A percentile compares a stretch with the other conserved stretches of the same genome.
Evolutionary conservation across 2,113 vertebrate genomes (phyloP).

Genomic region (Colaptes auratus): DNA sequence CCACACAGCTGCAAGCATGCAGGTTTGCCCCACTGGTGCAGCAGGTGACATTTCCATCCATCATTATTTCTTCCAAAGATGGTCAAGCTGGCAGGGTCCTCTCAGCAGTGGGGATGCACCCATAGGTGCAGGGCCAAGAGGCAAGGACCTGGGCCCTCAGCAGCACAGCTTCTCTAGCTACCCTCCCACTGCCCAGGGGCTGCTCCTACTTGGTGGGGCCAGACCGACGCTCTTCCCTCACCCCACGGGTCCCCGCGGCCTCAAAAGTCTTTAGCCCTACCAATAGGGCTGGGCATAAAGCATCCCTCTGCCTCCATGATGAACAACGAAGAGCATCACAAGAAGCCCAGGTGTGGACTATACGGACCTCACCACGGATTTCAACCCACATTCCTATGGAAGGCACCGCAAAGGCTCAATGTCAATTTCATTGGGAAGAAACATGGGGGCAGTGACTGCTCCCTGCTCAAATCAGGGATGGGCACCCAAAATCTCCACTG

Average conservation of each 20-base stretch:
- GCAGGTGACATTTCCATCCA: not conserved
- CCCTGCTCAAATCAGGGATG: not conserved
- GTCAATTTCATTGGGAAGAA: fast-evolving
- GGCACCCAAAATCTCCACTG: not conserved
- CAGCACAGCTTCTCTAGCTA: not conserved
- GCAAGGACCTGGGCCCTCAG: fast-evolving
- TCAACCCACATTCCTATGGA: not conserved
- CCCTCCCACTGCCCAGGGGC: not conserved
- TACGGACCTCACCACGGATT: not conserved
- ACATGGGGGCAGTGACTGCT: not conserved
- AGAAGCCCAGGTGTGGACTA: not conserved
- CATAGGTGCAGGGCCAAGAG: fast-evolving
- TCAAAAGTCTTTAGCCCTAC: not conserved
- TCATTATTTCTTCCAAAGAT: fast-evolving
- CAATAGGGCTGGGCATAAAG: not conserved
- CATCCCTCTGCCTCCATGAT: not conserved
- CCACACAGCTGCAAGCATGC: not conserved
- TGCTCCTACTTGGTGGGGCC: not conserved
- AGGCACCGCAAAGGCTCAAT: not conserved
- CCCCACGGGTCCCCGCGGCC: fast-evolving
- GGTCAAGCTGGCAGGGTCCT: fast-evolving
- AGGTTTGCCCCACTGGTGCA: not conserved
- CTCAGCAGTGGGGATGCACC: fast-evolving
- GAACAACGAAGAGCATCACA: fast-evolving
- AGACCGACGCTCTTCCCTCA: not conserved